phyloP scores from a whole-genome alignment of 1,140 invertebrate species.

The Magallana ariakensis region DNA sequence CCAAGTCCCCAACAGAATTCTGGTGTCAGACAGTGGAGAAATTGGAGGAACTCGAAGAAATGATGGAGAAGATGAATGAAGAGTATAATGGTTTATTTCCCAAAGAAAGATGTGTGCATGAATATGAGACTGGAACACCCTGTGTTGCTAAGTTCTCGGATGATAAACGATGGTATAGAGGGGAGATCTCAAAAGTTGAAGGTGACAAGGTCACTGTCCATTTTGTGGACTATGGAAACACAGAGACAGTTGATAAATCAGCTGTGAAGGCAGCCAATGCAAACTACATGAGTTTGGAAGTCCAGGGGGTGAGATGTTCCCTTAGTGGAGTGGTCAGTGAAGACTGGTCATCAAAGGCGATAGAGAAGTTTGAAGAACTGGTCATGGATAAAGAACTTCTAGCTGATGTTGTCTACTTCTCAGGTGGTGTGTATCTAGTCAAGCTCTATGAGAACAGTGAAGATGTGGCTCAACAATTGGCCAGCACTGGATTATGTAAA shows the following conservation, averaged over 20 bases:
- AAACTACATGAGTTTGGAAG: conserved; percentile 79
- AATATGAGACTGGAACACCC: conserved; percentile 57
- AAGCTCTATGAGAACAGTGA: conserved; percentile 57
- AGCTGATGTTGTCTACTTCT: conserved; percentile 52
- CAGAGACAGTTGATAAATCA: conserved; percentile 61
- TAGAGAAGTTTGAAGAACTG: conserved; percentile 66
- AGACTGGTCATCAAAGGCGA: conserved; percentile 64
- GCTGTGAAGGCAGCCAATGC: conserved; percentile 63
- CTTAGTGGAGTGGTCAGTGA: conserved; percentile 53
- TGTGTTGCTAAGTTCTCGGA: conserved; percentile 85
- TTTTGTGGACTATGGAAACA: conserved; percentile 83
- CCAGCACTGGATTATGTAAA: conserved; percentile 59
- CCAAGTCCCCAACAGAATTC: conserved; percentile 73
- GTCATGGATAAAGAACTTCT: conserved; percentile 65
- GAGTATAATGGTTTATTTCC: conserved; percentile 58
- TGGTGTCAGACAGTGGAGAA: conserved; percentile 79
- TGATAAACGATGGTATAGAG: conserved; percentile 89
- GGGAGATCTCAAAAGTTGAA: conserved; percentile 85
- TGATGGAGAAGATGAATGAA: conserved; percentile 78
- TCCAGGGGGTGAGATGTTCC: conserved; percentile 70
- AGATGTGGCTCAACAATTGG: conserved; percentile 61
- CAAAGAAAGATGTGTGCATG: conserved; percentile 49
- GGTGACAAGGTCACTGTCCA: conserved; percentile 85
- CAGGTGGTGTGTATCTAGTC: conserved; percentile 53
- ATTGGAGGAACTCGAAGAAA: conserved; percentile 72